A percentile compares a stretch with the other conserved stretches of the same genome.
phyloP scores from a whole-genome alignment of 2,888 invertebrate genomes.

The Pelosia muscerda region DNA sequence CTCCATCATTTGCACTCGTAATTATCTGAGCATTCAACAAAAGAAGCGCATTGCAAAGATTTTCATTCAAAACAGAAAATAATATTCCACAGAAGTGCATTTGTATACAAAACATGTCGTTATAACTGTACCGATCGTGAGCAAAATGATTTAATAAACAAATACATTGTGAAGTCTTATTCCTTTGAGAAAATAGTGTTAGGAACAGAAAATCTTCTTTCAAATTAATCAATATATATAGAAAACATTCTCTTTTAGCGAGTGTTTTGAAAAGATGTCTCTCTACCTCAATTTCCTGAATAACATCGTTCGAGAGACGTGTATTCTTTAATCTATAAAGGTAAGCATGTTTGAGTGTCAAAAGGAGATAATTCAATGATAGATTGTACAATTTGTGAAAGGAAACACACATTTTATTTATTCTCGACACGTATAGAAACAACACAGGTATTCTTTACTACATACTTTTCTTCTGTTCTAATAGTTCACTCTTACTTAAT shows the following conservation, averaged over 20 bases:
- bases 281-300: background rate
- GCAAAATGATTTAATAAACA: slow-evolving; percentile 9
- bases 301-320: background rate
- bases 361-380: slow-evolving; percentile 4
- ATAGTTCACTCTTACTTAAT: too few species aligned
- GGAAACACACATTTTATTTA: background rate
- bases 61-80: background rate
- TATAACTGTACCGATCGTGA: slow-evolving; percentile 12
- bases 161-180: background rate
- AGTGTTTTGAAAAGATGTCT: background rate
- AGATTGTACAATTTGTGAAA: slow-evolving; percentile 4
- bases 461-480: too few species aligned
- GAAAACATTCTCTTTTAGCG: background rate
- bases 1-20: too few species aligned
- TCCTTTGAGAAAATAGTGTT: background rate
- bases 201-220: background rate
- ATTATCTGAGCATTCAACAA: background rate
- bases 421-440: too few species aligned
- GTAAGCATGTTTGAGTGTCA: background rate
- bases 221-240: background rate
- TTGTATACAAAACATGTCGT: slow-evolving; percentile 20
- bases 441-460: too few species aligned
- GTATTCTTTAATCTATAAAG: background rate
- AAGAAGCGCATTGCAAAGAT: background rate
- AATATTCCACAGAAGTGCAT: slow-evolving; percentile 1